Base-by-base conservation (phyloP, 2,113 vertebrate genomes). In the Neofelis nebulosa region DNA sequence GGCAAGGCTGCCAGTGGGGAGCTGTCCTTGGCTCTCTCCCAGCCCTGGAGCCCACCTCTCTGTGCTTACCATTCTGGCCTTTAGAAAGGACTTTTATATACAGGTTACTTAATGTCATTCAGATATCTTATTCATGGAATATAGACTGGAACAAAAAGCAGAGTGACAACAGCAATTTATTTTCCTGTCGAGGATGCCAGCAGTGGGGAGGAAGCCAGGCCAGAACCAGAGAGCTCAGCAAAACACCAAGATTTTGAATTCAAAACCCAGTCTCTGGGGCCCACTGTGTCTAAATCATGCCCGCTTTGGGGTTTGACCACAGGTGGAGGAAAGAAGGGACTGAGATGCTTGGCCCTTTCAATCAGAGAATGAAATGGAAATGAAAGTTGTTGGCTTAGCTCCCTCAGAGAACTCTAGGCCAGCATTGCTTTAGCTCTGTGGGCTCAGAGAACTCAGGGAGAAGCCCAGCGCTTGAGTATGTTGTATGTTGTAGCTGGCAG, bases 81-180 rank as follows among this genome's bases (percentile, higher is more conserved):
- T 93, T 95, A 94, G 45, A 92, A 96, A 89, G 80, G 66, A 80
- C 86, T 97, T 96, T 95, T 95, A 33, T 74, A 61, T 52, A 89
- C 94, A 92, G 81, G 90, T 91, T 97, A 89, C 69, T 96, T 95
- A 95, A 88, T 95, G 95, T 86, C 92, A 91, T 84, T 95, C 80
- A 69, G 97, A 94, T 95, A 95, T 96, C 97, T 98, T 96, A 97
- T 97, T 98, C 94, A 84, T 38, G 48, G 90, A 81, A 89, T 92
- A 91, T 84, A 98, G 95, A 96, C 96, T 92, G 61, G 92, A 95
- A 97, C 97, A 98, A 97, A 96, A 97, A 95, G 73, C 81, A 96
- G 95, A 96, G 78, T 98, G 95, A 97, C 97, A 98, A 68, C 84
- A 94, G 96, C 96, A 96, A 98, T 98, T 97, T 96, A 96, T 98